Base-by-base conservation (phyloP, 1,140 invertebrate genomes). In the Aphaenogaster floridana region DNA sequence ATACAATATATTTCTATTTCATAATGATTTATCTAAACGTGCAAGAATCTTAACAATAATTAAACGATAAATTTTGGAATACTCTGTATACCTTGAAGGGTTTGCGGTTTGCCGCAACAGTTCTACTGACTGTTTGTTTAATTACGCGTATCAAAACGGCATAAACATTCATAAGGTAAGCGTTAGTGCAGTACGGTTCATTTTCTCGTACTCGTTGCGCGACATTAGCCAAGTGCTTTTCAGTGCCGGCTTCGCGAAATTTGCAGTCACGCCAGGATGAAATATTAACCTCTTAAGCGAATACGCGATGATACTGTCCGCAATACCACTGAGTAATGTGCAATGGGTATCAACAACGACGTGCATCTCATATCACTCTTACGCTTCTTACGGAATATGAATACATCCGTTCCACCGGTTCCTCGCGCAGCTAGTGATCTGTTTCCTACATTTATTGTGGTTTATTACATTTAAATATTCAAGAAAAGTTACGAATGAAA, bases 231-330 rank as follows among this genome's bases (percentile, higher is more conserved):
- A 61, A 74, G 80, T 61, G 69, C 80, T 84, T 61, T 74, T 84
- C 80, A 84, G 69, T 42, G 21, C 57, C 69, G 69, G 69, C 80
- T 84, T 84, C 39, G 68, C 28, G 80, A 84, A 81, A 84, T 84
- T 84, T 76, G 69, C 54, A 84, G 80, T 84, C 57, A 84, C 80
- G 69, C 69, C 54, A 76, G 42, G 54, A 76, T 84, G 80, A 84
- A 84, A 84, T 84, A 84, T 84, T 74, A 84, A 84, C 54, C 80
- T 76, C 80, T 84, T 84, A 76, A 84, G 80, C 80, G 69, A 84
- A 84, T 84, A 76, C 54, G 80, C 80, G 69, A 84, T 74, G 80
- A 83, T 83, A 83, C 69, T 84, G 80, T 84, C 80, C 80, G 80
- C 80, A 84, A 84, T 84, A 76, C 80, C 34, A 74, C 69, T 84